Evolutionary conservation across 2,888 invertebrate species (phyloP).

Genomic region (Lycophotia porphyrea): DNA sequence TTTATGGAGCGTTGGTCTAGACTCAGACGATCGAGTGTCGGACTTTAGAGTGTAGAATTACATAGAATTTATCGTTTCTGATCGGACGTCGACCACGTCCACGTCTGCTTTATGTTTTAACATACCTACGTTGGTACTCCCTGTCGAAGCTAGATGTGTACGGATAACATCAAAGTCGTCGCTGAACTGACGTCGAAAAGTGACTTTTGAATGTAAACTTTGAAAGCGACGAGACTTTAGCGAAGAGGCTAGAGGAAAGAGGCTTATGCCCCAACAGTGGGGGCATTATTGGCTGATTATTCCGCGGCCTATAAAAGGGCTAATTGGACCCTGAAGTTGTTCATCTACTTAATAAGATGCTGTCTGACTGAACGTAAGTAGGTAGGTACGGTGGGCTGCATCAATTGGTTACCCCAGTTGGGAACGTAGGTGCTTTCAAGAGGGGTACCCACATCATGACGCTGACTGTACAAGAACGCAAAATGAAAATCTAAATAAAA

Average conservation of each 20-base stretch:
- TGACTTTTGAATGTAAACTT: conserved; percentile 5
- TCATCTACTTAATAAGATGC: not conserved
- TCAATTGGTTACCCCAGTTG: too few relatives aligned
- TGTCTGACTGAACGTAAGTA: not conserved
- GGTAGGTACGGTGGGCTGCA: too few relatives aligned
- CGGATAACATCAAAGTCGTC: conserved; percentile 16
- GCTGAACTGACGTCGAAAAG: not conserved
- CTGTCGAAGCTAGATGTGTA: conserved; percentile 9
- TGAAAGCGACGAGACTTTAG: too few relatives aligned
- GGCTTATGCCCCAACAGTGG: not conserved
- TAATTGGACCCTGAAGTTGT: not conserved
- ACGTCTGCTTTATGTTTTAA: conserved; percentile 46
- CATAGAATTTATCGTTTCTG: conserved; percentile 73
- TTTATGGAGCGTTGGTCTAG: conserved; percentile 76
- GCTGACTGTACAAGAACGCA: too few relatives aligned
- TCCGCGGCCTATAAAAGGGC: not conserved
- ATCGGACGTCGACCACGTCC: conserved; percentile 45
- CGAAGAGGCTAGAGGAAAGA: too few relatives aligned
- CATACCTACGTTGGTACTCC: conserved; percentile 2
- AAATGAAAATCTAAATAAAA: conserved; percentile 2
- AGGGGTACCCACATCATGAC: too few relatives aligned
- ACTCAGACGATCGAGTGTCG: conserved; percentile 79
- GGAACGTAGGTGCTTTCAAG: too few relatives aligned
- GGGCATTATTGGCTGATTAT: not conserved
- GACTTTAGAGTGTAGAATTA: conserved; percentile 79